Conservation (phyloP, 2,888 invertebrate species). For the Melieria crassipennis region DNA sequence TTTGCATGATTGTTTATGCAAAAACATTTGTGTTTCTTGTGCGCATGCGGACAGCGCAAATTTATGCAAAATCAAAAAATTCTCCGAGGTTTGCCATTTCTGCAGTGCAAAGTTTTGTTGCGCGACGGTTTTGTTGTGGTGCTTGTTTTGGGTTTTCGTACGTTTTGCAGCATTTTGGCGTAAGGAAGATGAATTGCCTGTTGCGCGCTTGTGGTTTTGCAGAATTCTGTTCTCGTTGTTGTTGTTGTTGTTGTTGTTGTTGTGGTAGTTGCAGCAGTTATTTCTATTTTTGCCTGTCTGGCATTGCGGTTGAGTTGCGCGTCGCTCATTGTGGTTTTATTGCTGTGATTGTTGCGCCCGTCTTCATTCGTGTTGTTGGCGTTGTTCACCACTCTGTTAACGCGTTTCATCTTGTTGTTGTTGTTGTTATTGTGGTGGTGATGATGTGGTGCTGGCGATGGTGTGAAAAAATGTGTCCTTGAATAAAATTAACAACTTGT, state of each 20-base stretch:
- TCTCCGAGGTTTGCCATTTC: not conserved
- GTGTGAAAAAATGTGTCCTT: slow-evolving; percentile 38
- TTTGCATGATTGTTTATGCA: slow-evolving; percentile 35
- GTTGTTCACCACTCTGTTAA: not conserved
- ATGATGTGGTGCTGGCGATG: slow-evolving; percentile 7
- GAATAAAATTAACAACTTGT: slow-evolving; percentile 37
- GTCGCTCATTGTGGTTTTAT: not conserved
- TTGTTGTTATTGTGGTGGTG: not conserved
- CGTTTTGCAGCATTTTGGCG: slow-evolving; percentile 11
- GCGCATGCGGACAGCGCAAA: slow-evolving; percentile 21
- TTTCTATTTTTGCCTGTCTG: not conserved
- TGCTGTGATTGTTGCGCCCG: not conserved
- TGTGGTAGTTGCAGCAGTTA: not conserved
- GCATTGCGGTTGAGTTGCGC: not conserved
- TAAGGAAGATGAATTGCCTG: slow-evolving; percentile 22
- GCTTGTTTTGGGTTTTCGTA: not conserved
- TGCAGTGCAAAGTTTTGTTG: not conserved
- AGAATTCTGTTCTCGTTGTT: not conserved
- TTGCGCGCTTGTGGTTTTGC: slow-evolving; percentile 1
- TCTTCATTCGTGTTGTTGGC: no score
- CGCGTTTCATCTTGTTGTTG: not conserved
- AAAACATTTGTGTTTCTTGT: slow-evolving; percentile 8
- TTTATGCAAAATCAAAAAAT: slow-evolving; percentile 21
- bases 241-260: no score
- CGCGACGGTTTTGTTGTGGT: not conserved